A percentile compares a stretch with the other conserved stretches of the same genome.
Conservation (phyloP, 2,113 vertebrate species). For the Strix uralensis region DNA sequence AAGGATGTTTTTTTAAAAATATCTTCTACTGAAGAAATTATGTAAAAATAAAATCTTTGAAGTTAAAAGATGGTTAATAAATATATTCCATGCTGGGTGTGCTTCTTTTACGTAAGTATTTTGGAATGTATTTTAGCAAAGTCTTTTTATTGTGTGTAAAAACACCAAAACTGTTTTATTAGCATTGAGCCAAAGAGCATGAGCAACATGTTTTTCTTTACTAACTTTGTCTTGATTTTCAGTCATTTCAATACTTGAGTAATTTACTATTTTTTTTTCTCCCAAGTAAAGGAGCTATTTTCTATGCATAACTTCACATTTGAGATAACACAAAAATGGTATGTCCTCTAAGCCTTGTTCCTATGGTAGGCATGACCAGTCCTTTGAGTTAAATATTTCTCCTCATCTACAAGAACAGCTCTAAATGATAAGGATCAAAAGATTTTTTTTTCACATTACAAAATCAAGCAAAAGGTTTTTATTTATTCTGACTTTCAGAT, state of each 20-base stretch:
- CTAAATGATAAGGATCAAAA: background rate
- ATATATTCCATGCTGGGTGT: background rate
- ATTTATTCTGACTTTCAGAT: background rate
- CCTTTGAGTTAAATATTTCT: background rate
- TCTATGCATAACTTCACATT: background rate
- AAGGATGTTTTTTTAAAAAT: background rate
- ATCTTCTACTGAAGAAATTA: background rate
- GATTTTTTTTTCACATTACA: fast-evolving
- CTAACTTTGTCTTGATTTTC: background rate
- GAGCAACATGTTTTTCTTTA: background rate
- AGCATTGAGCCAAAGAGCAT: background rate
- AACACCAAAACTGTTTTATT: background rate
- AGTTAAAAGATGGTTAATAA: slow-evolving; percentile 6
- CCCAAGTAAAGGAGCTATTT: background rate
- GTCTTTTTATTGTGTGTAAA: background rate
- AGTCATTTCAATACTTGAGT: background rate
- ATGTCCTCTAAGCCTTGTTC: background rate
- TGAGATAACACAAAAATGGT: background rate
- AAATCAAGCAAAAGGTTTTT: background rate
- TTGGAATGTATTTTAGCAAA: background rate
- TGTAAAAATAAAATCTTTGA: slow-evolving; percentile 18
- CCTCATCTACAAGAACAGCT: background rate
- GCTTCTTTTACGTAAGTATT: slow-evolving; percentile 27
- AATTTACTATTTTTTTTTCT: background rate
- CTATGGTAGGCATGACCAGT: background rate